phyloP scores from a whole-genome alignment of 2,888 invertebrate genomes.

The Busseola fusca region DNA sequence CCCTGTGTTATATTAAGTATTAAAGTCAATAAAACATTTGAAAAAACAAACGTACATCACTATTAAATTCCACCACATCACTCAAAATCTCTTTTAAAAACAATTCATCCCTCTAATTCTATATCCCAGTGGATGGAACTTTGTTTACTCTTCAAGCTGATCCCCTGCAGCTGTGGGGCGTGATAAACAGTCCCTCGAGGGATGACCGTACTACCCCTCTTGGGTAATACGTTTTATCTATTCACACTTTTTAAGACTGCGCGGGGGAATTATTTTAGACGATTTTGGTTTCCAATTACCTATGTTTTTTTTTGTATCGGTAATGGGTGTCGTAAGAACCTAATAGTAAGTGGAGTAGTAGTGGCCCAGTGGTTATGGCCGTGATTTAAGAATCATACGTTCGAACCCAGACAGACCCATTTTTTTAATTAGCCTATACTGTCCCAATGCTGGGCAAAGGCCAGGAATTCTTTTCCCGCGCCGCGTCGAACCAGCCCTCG shows the following conservation, averaged over 20 bases:
- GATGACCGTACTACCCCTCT: slow-evolving; percentile 18
- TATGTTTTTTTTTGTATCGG: not conserved
- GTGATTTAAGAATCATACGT: too few relatives aligned
- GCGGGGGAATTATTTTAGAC: slow-evolving; percentile 1
- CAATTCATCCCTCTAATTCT: slow-evolving; percentile 60
- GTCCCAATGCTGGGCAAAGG: too few relatives aligned
- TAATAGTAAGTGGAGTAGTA: not conserved
- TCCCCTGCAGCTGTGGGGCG: slow-evolving; percentile 67
- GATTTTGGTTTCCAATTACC: slow-evolving; percentile 15
- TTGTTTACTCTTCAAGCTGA: slow-evolving; percentile 61
- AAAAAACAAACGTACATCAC: not conserved
- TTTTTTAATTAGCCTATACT: too few relatives aligned
- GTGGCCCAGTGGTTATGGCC: too few relatives aligned
- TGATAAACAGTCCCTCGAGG: slow-evolving; percentile 70
- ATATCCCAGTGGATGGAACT: slow-evolving; percentile 66
- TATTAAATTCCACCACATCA: slow-evolving; percentile 24
- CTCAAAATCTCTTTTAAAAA: slow-evolving; percentile 44
- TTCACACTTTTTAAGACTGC: slow-evolving; percentile 46
- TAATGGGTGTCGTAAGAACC: too few relatives aligned
- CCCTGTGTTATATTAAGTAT: too few relatives aligned
- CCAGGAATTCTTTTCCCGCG: too few relatives aligned
- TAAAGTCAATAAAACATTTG: too few relatives aligned
- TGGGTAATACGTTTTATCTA: slow-evolving; percentile 32
- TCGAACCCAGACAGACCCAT: too few relatives aligned
- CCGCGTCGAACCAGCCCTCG: too few relatives aligned